phyloP scores from a whole-genome alignment of 2,797 vertebrate genomes.

The Momotus momota region DNA sequence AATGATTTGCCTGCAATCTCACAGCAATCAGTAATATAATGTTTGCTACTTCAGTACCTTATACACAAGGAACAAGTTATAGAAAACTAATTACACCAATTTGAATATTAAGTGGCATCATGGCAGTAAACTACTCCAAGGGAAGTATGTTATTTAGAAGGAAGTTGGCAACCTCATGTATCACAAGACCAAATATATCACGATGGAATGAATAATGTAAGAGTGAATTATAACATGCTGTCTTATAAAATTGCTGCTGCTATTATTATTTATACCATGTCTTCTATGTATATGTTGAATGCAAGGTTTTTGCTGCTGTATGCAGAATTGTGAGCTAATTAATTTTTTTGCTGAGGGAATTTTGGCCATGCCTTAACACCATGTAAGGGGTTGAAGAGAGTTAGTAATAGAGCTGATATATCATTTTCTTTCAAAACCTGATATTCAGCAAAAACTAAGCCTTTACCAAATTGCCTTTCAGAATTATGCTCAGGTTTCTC shows the following conservation, averaged over 20 bases:
- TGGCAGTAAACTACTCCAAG: constrained; percentile 41
- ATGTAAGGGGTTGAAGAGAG: background rate
- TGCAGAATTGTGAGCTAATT: constrained; percentile 58
- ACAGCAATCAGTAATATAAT: background rate
- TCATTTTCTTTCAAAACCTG: background rate
- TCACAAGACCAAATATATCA: constrained; percentile 54
- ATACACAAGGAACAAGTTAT: background rate
- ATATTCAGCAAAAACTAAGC: constrained; percentile 41
- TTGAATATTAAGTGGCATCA: constrained; percentile 39
- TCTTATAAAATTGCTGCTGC: background rate
- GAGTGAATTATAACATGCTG: constrained; percentile 36
- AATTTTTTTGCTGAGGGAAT: constrained; percentile 48
- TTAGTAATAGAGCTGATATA: constrained; percentile 37
- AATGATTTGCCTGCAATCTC: background rate
- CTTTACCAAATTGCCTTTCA: background rate
- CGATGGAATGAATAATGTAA: constrained; percentile 56
- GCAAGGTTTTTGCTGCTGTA: constrained; percentile 43
- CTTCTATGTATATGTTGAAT: constrained; percentile 22
- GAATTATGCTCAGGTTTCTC: background rate
- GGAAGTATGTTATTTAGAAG: constrained; percentile 43
- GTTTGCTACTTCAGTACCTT: background rate
- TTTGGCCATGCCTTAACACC: constrained; percentile 49
- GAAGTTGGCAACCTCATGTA: constrained; percentile 44
- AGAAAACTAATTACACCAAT: constrained; percentile 39
- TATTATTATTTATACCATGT: constrained; percentile 59